A percentile compares a stretch with the other conserved stretches of the same genome.
These are phyloP conservation scores for Tamias sibiricus DNA, from an alignment of 2,113 vertebrate genomes.

Conservation along the genomic window DNA sequence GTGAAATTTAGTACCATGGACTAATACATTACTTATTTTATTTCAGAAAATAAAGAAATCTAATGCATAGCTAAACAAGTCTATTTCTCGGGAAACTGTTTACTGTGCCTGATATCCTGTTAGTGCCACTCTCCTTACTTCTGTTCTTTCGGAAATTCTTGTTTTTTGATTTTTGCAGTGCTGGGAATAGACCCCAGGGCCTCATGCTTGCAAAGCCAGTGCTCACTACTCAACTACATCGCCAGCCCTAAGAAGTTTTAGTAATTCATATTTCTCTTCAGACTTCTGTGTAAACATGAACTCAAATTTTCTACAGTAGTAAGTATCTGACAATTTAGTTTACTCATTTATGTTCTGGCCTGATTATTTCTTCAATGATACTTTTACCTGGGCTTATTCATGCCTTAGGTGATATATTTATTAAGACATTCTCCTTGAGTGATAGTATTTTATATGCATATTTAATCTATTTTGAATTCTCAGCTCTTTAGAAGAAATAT, in stretches of 20 bases:
- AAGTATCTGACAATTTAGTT: background rate
- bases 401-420: background rate
- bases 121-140: background rate
- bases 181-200: background rate
- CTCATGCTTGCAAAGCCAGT: background rate
- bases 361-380: background rate
- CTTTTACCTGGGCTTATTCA: background rate
- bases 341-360: background rate
- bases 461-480: slow-evolving; percentile 2
- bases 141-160: background rate
- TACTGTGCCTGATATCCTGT: background rate
- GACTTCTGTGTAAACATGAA: background rate
- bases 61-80: background rate
- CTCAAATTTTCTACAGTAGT: background rate
- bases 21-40: slow-evolving; percentile 12
- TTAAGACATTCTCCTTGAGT: background rate
- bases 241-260: background rate
- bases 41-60: slow-evolving; percentile 36
- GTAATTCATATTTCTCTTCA: slow-evolving; percentile 36
- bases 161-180: background rate
- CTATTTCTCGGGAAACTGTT: background rate
- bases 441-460: background rate
- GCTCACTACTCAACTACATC: background rate
- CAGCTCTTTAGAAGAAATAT: background rate
- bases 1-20: background rate